Evolutionary conservation across 2,113 vertebrate species (phyloP).

Genomic region (Thinocorus orbignyianus): DNA sequence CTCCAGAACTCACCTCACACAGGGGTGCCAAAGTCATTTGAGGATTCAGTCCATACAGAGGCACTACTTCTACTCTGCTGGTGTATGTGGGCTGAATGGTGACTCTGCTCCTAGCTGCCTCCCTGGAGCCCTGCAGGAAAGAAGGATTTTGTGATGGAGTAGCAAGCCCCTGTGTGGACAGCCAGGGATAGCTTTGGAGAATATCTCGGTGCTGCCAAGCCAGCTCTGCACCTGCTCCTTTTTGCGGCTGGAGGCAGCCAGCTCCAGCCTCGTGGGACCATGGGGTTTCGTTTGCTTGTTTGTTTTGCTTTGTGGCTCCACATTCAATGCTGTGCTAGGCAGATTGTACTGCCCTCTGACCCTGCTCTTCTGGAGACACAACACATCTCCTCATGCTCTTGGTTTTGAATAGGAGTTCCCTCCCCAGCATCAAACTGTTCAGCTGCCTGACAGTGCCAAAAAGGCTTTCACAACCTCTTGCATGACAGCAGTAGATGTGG

Average conservation of each 20-base stretch:
- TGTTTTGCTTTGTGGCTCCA: background rate
- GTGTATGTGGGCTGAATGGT: background rate
- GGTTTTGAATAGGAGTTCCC: background rate
- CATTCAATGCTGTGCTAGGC: background rate
- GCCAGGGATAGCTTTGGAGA: background rate
- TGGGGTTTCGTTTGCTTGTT: background rate
- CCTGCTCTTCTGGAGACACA: background rate
- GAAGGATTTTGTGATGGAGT: background rate
- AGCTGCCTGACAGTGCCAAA: background rate
- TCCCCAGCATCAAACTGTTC: background rate
- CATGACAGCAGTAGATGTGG: background rate
- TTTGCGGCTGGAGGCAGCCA: background rate
- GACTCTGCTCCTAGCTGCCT: background rate
- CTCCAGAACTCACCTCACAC: background rate
- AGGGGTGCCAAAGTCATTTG: background rate
- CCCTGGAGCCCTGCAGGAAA: background rate
- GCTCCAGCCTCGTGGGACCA: background rate
- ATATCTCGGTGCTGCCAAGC: background rate
- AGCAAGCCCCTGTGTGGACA: background rate
- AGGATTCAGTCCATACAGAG: background rate
- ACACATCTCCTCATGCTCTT: background rate
- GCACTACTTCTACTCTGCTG: background rate
- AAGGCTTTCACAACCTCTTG: slow-evolving; percentile 29
- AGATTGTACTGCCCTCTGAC: background rate
- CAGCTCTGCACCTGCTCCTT: background rate